phyloP scores from a whole-genome alignment of 2,113 vertebrate genomes.

The Limnothrissa miodon region DNA sequence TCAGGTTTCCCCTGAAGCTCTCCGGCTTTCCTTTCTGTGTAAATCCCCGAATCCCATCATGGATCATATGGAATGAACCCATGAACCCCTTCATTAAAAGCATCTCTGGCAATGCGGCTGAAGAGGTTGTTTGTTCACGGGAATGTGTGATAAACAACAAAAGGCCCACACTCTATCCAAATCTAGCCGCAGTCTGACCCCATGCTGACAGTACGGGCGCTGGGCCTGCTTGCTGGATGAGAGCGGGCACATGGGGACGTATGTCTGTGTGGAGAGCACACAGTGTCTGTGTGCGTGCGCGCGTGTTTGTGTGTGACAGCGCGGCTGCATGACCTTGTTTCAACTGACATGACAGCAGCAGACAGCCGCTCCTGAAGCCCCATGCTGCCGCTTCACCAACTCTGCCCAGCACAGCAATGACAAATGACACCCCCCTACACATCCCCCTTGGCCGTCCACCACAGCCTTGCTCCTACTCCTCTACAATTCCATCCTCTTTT shows the following conservation, averaged over 20 bases:
- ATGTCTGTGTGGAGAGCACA: constrained; percentile 8
- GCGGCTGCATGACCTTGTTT: constrained; percentile 34
- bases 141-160: background rate
- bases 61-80: background rate
- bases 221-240: background rate
- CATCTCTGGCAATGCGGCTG: background rate
- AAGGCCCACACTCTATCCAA: background rate
- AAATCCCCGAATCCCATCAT: background rate
- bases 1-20: background rate
- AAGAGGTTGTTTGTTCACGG: background rate
- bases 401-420: background rate
- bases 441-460: background rate
- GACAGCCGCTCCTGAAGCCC: constrained; percentile 38
- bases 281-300: background rate
- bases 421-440: background rate
- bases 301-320: constrained; percentile 15
- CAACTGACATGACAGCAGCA: constrained; percentile 41
- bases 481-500: background rate
- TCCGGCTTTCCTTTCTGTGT: background rate
- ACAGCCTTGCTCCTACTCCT: background rate
- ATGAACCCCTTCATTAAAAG: background rate
- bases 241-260: background rate
- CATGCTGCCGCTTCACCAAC: constrained; percentile 25
- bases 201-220: background rate
- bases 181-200: background rate